phyloP scores from a whole-genome alignment of 2,888 invertebrate species.

The Magallana nippona region DNA sequence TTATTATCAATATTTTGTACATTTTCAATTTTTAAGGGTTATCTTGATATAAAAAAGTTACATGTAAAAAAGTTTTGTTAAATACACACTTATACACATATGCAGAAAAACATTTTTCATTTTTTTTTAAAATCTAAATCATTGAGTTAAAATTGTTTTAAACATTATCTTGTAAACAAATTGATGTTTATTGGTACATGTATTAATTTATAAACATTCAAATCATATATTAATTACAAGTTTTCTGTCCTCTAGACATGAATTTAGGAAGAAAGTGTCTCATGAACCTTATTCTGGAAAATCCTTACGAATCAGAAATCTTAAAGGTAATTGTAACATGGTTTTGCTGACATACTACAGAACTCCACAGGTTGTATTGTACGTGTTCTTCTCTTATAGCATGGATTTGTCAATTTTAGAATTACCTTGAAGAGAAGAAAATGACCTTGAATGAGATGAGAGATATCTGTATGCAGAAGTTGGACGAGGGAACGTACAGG shows the following conservation, averaged over 20 bases:
- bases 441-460: constrained; percentile 71
- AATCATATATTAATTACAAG: no score
- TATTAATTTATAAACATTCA: not conserved
- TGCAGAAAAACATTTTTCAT: no score
- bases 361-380: not conserved
- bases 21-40: not conserved
- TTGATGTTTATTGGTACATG: not conserved
- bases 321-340: constrained; percentile 64
- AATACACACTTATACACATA: no score
- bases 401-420: constrained; percentile 57
- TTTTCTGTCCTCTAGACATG: constrained; percentile 66
- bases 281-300: constrained; percentile 69
- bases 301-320: constrained; percentile 74
- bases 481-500: constrained; percentile 68
- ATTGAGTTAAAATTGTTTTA: no score
- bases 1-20: not conserved
- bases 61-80: not conserved
- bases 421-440: constrained; percentile 69
- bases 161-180: no score
- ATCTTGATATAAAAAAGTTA: not conserved
- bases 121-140: no score
- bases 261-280: constrained; percentile 72
- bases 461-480: constrained; percentile 64
- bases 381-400: not conserved
- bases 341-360: no score